Percentiles rank a stretch among this genome's conserved stretches.
Conservation (phyloP, 2,888 invertebrate genomes). For the Zhuqinia jingwanae region DNA sequence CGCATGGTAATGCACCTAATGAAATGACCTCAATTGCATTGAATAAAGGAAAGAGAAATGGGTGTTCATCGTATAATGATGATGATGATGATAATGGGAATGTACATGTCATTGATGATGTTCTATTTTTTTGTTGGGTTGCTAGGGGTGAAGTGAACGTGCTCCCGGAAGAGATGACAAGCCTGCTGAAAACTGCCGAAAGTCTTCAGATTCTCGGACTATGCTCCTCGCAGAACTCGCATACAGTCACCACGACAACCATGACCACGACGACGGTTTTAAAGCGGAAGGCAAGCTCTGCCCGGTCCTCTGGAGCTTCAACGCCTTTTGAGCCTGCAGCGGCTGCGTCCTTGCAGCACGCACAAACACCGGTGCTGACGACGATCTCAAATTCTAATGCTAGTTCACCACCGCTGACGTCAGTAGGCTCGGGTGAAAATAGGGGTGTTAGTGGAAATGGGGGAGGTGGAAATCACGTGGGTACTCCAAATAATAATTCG, state of each 20-base stretch:
- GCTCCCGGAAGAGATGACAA: slow-evolving; percentile 77
- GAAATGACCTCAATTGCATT: slow-evolving; percentile 25
- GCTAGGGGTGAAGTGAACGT: slow-evolving; percentile 77
- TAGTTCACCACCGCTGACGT: slow-evolving; percentile 60
- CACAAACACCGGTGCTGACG: slow-evolving; percentile 41
- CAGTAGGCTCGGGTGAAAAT: slow-evolving; percentile 31
- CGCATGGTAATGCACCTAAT: slow-evolving; percentile 33
- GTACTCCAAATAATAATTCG: slow-evolving; percentile 10
- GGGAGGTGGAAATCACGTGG: slow-evolving; percentile 2
- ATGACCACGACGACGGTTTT: slow-evolving; percentile 58
- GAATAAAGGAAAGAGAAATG: slow-evolving; percentile 12
- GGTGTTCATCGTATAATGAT: neutral
- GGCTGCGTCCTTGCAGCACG: slow-evolving; percentile 42
- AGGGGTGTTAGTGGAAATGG: slow-evolving; percentile 4
- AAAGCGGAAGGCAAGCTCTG: slow-evolving; percentile 60
- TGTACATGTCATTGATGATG: neutral
- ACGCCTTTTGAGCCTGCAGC: slow-evolving; percentile 60
- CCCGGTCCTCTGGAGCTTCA: slow-evolving; percentile 50
- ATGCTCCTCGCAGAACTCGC: slow-evolving; percentile 92
- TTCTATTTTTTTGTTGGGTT: slow-evolving; percentile 40
- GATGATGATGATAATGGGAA: neutral
- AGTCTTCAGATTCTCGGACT: slow-evolving; percentile 96
- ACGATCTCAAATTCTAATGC: slow-evolving; percentile 71
- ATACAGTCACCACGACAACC: slow-evolving; percentile 65
- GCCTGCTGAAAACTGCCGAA: slow-evolving; percentile 86